A percentile compares a stretch with the other conserved stretches of the same genome.
Evolutionary conservation across 2,113 vertebrate genomes (phyloP).

Genomic region (Phaetusa simplex): DNA sequence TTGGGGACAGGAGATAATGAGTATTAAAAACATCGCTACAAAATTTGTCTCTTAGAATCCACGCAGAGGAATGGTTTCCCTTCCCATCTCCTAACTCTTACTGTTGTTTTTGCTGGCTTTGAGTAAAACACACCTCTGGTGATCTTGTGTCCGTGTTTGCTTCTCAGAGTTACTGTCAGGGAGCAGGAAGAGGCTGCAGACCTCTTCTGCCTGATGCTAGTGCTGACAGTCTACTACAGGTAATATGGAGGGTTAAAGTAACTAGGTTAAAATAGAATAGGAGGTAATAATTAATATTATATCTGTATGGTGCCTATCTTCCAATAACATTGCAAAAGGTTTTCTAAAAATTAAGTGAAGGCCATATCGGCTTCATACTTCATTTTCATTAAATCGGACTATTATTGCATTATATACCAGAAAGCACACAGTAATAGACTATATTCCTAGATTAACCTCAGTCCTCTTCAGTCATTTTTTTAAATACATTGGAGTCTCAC

Average conservation of each 20-base stretch:
- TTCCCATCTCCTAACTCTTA: neutral
- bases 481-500: neutral
- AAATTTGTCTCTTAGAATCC: neutral
- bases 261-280: neutral
- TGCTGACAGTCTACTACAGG: no score
- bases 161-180: neutral
- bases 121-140: neutral
- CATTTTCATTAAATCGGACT: neutral
- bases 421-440: neutral
- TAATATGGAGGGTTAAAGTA: neutral
- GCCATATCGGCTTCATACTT: neutral
- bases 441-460: neutral
- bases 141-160: neutral
- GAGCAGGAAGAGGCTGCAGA: neutral
- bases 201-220: neutral
- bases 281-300: neutral
- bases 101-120: neutral
- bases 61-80: accelerated
- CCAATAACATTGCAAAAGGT: neutral
- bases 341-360: neutral
- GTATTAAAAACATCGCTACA: neutral
- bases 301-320: neutral
- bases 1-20: neutral
- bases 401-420: neutral
- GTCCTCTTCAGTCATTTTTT: neutral